These are phyloP conservation scores for Poeciliopsis turrubarensis DNA, from an alignment of 2,113 vertebrate species.

Conservation along the genomic window DNA sequence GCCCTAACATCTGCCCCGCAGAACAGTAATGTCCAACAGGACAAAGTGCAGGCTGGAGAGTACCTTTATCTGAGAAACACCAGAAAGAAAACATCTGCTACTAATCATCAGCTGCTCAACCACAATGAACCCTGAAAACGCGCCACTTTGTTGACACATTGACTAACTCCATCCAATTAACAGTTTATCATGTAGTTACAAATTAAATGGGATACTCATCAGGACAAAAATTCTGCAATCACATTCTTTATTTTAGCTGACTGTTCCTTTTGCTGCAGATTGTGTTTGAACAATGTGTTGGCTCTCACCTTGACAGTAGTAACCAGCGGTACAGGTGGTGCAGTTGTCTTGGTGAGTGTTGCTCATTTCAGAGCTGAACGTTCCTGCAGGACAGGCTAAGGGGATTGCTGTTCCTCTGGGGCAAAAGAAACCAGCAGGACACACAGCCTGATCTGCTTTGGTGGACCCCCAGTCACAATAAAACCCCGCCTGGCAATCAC, in stretches of 20 bases:
- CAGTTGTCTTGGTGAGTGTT: conserved; percentile 76
- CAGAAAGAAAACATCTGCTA: background rate
- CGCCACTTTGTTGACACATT: background rate
- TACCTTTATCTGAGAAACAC: conserved; percentile 69
- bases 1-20: conserved; percentile 74
- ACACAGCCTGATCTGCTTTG: conserved; percentile 71
- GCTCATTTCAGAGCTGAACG: conserved; percentile 73
- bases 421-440: conserved; percentile 84
- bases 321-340: conserved; percentile 77
- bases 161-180: background rate
- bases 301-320: conserved; percentile 78
- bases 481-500: conserved; percentile 79
- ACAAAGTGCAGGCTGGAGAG: conserved; percentile 73
- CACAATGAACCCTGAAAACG: background rate
- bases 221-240: background rate
- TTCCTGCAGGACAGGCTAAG: conserved; percentile 78
- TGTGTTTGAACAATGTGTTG: background rate
- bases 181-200: background rate
- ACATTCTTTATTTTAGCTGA: background rate
- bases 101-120: background rate
- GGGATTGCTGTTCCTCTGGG: conserved; percentile 77
- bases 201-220: background rate
- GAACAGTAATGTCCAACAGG: conserved; percentile 86
- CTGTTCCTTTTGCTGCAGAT: background rate
- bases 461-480: conserved; percentile 79